These are phyloP conservation scores for Galaxea fascicularis DNA, from an alignment of 92 coral and sea anemone genomes.

Conservation along the genomic window DNA sequence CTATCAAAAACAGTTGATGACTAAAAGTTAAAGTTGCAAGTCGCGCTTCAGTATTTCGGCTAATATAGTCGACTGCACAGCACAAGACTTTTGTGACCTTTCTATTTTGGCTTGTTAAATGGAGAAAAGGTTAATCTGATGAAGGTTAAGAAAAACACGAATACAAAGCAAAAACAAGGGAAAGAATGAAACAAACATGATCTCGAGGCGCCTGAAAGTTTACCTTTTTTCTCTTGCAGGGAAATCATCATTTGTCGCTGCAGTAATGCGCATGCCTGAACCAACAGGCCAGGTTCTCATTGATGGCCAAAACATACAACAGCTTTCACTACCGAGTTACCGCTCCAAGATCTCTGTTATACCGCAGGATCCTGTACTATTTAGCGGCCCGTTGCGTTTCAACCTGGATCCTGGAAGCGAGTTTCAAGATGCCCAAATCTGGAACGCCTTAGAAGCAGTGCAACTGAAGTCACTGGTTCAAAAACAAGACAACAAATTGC, in stretches of 20 bases:
- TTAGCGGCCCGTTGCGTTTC: slow-evolving; percentile 18
- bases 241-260: slow-evolving; percentile 19
- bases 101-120: too few relatives aligned
- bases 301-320: slow-evolving; percentile 8
- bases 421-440: slow-evolving; percentile 23
- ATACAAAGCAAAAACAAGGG: too few relatives aligned
- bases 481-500: neutral
- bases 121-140: too few relatives aligned
- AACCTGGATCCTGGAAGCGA: slow-evolving; percentile 26
- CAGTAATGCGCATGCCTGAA: slow-evolving; percentile 30
- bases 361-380: slow-evolving; percentile 21
- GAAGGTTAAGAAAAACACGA: too few relatives aligned
- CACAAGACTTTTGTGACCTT: too few relatives aligned
- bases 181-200: too few relatives aligned
- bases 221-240: neutral
- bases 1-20: too few relatives aligned
- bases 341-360: slow-evolving; percentile 22
- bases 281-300: slow-evolving; percentile 2
- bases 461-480: slow-evolving; percentile 10
- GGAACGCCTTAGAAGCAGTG: slow-evolving; percentile 29
- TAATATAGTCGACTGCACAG: too few relatives aligned
- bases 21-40: too few relatives aligned
- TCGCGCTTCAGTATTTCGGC: too few relatives aligned
- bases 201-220: too few relatives aligned
- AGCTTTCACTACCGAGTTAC: slow-evolving; percentile 2